Evolutionary conservation across 2,888 invertebrate species (phyloP).

Genomic region (Neoaliturus tenellus): DNA sequence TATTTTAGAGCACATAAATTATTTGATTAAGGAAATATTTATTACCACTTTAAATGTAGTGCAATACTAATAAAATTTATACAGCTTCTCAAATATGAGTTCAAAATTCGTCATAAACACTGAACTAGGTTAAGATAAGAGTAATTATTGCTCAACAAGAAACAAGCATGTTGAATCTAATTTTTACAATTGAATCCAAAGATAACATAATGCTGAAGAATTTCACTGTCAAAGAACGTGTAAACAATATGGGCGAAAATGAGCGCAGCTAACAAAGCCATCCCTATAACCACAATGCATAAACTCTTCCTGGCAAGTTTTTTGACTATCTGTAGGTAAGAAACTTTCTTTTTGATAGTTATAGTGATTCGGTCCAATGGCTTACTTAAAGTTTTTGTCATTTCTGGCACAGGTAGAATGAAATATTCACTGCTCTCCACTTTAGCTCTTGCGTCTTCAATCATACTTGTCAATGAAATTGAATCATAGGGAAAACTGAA

Average conservation of each 20-base stretch:
- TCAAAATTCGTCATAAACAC: too few relatives aligned
- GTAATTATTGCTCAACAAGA: too few relatives aligned
- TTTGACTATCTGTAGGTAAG: not conserved
- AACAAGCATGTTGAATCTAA: too few relatives aligned
- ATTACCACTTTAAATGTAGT: too few relatives aligned
- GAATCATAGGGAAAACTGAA: not conserved
- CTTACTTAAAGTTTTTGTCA: not conserved
- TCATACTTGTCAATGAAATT: not conserved
- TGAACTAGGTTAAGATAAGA: too few relatives aligned
- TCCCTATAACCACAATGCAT: not conserved
- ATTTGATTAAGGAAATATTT: too few relatives aligned
- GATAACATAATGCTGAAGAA: not conserved
- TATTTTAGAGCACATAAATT: too few relatives aligned
- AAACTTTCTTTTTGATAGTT: not conserved
- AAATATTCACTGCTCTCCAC: not conserved
- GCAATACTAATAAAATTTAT: too few relatives aligned
- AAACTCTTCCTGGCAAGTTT: not conserved
- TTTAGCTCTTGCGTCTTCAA: not conserved
- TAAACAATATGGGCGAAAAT: not conserved
- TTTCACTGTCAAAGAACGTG: not conserved
- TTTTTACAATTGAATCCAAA: too few relatives aligned
- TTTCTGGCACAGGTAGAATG: not conserved
- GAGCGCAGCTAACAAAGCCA: not conserved
- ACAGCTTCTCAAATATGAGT: too few relatives aligned
- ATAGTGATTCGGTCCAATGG: not conserved